Conservation (phyloP, 2,888 invertebrate genomes). For the Yponomeuta evonymella region DNA sequence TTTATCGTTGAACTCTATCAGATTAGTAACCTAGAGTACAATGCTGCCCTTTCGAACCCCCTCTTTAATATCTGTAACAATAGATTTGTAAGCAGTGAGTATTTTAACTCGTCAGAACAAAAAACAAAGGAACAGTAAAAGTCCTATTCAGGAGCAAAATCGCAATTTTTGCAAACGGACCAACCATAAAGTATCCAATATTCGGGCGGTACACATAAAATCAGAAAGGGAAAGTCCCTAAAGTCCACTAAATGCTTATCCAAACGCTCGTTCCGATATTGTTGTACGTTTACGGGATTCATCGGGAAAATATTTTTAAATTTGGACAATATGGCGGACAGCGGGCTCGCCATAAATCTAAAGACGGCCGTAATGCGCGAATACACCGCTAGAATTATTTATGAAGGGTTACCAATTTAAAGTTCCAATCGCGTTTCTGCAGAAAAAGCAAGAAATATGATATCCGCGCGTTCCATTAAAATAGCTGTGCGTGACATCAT, state of each 20-base stretch:
- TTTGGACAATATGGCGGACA: constrained; percentile 71
- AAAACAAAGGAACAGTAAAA: background rate
- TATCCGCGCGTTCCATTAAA: constrained; percentile 18
- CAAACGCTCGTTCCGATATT: constrained; percentile 35
- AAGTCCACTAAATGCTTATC: constrained; percentile 43
- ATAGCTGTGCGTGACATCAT: constrained; percentile 13
- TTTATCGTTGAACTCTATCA: background rate
- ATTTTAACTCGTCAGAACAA: background rate
- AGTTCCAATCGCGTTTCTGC: constrained; percentile 36
- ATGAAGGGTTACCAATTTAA: constrained; percentile 57
- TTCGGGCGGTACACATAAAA: constrained; percentile 42
- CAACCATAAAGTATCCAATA: constrained; percentile 31
- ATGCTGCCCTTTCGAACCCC: background rate
- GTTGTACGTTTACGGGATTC: constrained; percentile 39
- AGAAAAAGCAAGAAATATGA: constrained; percentile 29
- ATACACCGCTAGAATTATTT: constrained; percentile 65
- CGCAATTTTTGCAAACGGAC: background rate
- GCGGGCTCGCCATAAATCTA: constrained; percentile 67
- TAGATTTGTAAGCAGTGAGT: background rate
- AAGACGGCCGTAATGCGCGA: constrained; percentile 67
- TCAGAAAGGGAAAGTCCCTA: constrained; percentile 39
- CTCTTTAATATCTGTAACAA: background rate
- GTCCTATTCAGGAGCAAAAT: background rate
- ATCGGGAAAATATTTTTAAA: constrained; percentile 63
- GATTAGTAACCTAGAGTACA: background rate